Evolutionary conservation across 1,140 invertebrate species (phyloP), one percentile per base, ranked within the genome.

Genomic region (Drosophila kurseongensis): DNA sequence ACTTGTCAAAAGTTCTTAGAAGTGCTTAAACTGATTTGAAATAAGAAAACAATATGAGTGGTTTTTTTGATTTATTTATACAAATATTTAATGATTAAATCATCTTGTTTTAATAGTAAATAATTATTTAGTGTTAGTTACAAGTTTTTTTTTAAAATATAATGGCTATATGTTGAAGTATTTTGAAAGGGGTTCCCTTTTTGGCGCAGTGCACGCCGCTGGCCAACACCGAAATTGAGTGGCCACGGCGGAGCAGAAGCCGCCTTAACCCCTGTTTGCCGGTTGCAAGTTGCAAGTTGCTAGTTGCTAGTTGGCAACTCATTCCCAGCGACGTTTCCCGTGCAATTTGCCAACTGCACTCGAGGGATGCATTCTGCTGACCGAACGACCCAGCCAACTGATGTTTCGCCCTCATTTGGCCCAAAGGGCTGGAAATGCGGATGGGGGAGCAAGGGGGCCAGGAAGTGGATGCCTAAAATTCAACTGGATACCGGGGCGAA

Each of bases 311-410:
- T 4, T 38, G 52, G 35, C 55, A 40, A 35, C 35, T 38, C 69
- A 14, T 44, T 32, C 48, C 45, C 56, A 48, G 59, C 29, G 44
- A 42, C 29, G 72, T 55, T 76, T 61, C 45, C 45, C 63, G 47
- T 45, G 58, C 62, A 84, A 66, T 72, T 79, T 75, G 23, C 71
- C 47, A 86, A 85, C 81, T 85, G 62, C 82, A 71, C 82, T 56
- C 82, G 48, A 58, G 82, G 82, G 78, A 85, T 72, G 72, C 80
- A 75, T 57, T 66, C 73, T 47, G 61, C 65, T 68, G 69, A 78
- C 65, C 65, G 18, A 51, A 54, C 71, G 36, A 56, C 75, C 68
- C 44, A 9, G 18, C 23, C 45, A 48, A 45, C 48, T 56, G 65
- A 16, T 57, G 63, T 23, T 41, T 51, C 23, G 13, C 42, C 27